Base-by-base conservation (phyloP, 2,888 invertebrate genomes). In the Ophioninae sp. region DNA sequence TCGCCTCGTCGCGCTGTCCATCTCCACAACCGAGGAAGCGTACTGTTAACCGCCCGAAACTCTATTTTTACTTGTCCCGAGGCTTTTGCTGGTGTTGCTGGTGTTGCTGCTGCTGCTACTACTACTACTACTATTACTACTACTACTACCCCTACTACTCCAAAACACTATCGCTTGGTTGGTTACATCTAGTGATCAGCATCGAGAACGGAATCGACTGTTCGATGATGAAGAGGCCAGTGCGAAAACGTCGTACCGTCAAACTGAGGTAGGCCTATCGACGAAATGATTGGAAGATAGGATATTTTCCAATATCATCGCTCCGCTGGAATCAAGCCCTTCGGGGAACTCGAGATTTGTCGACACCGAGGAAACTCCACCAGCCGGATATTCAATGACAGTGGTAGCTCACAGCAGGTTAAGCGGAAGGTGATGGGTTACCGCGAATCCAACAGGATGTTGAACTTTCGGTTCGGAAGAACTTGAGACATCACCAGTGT, bases 11-110 rank as follows among this genome's bases (percentile, higher is more conserved):
- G 81, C 69, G 79, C 81, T 83, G 83, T 79, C 78, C 82, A 61
- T 70, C 72, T 70, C 57, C 84, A 81, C 82, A 79, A 74, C 84
- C 70, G 79, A 76, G 84, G 56, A 56, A 76, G 70, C 74, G 56
- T 65, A 57, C 75, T 57, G 23, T 72, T 41, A 76, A 72, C 76
- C 83, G 80, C 77, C 83, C 80, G 80, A 83, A 84, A 79, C 83
- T 85, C 86, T 86, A 86, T 86, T 86, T 86, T 86, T 86, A 86
- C 85, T 86, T 81, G 70, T 83, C 81, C 79, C 37, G 64, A 56
- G 37, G 62, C 75, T 75, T 50, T 39, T 13, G 61, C 41, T 59
- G 30, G 37, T 59, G 41, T 44, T 74, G 61, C 39, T 65, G 69
- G 59, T 39, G 41, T 72, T 37, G 62, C 64, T 37, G 44, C 57